Evolutionary conservation across 2,113 vertebrate genomes (phyloP).

Genomic region (Apteryx owenii): DNA sequence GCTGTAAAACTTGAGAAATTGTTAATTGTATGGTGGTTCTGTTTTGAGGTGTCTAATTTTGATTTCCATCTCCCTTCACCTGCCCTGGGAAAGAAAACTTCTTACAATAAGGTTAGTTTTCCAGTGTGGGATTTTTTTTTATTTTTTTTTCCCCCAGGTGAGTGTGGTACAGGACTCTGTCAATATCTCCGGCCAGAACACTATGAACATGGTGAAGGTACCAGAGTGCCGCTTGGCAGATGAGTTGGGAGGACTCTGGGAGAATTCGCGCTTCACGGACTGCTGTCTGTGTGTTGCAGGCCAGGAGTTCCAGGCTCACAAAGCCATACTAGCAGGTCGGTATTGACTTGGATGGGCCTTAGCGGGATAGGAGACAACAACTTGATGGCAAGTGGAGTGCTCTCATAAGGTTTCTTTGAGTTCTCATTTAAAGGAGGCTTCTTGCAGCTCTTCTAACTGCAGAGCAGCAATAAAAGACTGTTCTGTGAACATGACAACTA

Average conservation of each 20-base stretch:
- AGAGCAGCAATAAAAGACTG: background rate
- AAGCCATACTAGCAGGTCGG: constrained; percentile 91
- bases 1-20: fast-evolving
- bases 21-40: background rate
- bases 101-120: fast-evolving
- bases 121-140: background rate
- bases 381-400: background rate
- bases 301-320: constrained; percentile 93
- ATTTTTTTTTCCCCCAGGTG: constrained; percentile 79
- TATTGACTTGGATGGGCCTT: background rate
- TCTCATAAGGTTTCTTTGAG: background rate
- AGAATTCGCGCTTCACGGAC: constrained; percentile 96
- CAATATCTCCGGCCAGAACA: constrained; percentile 98
- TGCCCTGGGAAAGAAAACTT: background rate
- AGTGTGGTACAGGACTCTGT: constrained; percentile 98
- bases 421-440: background rate
- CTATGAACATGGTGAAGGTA: constrained; percentile 95
- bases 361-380: background rate
- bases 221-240: constrained; percentile 96
- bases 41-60: background rate
- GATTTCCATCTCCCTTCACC: background rate
- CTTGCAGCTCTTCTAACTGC: background rate
- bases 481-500: background rate
- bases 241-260: constrained; percentile 95
- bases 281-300: constrained; percentile 94